Evolutionary conservation across 2,797 vertebrate genomes (phyloP), one percentile per base, ranked within the genome.

Genomic region (Channa striata): DNA sequence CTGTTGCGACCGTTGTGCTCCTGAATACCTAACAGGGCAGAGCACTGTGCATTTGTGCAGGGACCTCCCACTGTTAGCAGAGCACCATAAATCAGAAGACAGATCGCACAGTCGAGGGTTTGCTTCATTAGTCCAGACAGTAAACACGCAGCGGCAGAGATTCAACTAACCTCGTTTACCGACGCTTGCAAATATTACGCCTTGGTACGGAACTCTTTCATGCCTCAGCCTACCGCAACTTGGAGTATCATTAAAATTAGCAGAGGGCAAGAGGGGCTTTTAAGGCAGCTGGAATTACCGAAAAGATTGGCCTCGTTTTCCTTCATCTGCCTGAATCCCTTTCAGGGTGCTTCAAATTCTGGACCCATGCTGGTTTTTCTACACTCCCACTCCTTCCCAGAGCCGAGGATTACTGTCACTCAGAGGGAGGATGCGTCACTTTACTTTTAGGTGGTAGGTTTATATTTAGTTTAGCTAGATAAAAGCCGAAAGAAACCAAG

Each of bases 351-450:
- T 70, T 81, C 64, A 84, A 70, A 91, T 81, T 89, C 83, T 71
- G 75, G 54, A 78, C 48, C 76, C 89, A 71, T 73, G 88, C 87
- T 85, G 88, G 58, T 86, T 86, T 49, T 62, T 76, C 79, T 73
- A 59, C 65, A 54, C 78, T 5, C 44, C 39, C 62, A 59, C 72
- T 33, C 72, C 51, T 59, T 72, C 56, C 37, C 59, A 71, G 51
- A 85, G 86, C 70, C 23, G 8, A 34, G 80, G 86, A 92, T 91
- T 90, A 91, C 81, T 82, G 85, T 86, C 87, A 82, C 68, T 83
- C 73, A 67, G 74, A 60, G 58, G 63, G 60, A 72, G 81, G 83
- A 68, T 59, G 66, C 62, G 62, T 85, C 76, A 72, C 74, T 84
- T 82, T 65, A 74, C 49, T 83, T 88, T 82, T 72, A 68, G 78